Conservation (phyloP, 2,888 invertebrate species). For the Drosophila maculinotata region DNA sequence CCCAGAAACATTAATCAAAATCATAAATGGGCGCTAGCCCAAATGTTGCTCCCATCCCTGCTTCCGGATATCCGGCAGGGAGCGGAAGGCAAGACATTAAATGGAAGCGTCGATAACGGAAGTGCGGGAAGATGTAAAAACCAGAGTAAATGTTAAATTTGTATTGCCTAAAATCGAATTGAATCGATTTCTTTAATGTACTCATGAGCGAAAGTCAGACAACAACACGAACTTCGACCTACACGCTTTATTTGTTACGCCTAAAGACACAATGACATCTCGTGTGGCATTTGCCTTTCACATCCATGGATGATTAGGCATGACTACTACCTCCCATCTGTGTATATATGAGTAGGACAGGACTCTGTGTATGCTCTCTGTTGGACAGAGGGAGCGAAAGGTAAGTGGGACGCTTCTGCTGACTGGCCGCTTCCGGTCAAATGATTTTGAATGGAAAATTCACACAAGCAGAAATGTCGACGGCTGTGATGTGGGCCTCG, state of each 20-base stretch:
- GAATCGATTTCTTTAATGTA: conserved; percentile 76
- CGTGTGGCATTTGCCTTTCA: conserved; percentile 67
- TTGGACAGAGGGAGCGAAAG: conserved; percentile 31
- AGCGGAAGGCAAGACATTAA: conserved; percentile 41
- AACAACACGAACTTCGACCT: conserved; percentile 26
- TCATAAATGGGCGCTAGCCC: conserved; percentile 61
- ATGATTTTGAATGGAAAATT: conserved; percentile 61
- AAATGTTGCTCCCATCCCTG: conserved; percentile 19
- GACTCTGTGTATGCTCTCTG: conserved; percentile 2
- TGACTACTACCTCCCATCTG: conserved; percentile 23
- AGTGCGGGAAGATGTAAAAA: conserved; percentile 29
- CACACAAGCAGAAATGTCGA: conserved; percentile 57
- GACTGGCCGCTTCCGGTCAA: conserved; percentile 80
- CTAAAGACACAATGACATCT: conserved; percentile 46
- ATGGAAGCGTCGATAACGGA: conserved; percentile 43
- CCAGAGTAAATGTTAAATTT: conserved; percentile 69
- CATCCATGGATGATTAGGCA: conserved; percentile 74
- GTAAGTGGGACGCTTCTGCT: conserved; percentile 73
- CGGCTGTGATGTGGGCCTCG: not conserved
- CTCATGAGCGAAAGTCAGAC: conserved; percentile 39
- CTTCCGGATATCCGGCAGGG: conserved; percentile 34
- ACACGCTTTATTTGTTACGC: conserved; percentile 4
- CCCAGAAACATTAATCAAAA: conserved; percentile 74
- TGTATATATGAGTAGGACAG: not conserved
- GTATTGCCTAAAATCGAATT: conserved; percentile 70